Conservation (phyloP, 2,888 invertebrate species). For the Chrysina gloriosa region DNA sequence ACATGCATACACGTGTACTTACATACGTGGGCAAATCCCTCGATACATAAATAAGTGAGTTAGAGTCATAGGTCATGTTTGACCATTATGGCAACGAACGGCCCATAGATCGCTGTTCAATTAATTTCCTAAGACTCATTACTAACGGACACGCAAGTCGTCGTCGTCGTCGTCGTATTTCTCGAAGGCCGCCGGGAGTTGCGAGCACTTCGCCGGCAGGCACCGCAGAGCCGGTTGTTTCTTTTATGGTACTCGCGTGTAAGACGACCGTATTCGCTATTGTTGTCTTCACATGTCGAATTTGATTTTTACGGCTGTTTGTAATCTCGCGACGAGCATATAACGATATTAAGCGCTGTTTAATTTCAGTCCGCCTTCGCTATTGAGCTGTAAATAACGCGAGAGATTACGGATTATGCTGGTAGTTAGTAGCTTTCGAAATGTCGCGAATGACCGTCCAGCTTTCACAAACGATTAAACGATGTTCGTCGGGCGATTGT, state of each 20-base stretch:
- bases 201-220: not conserved
- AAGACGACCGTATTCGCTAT: too few relatives aligned
- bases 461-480: slow-evolving; percentile 2
- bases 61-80: too few relatives aligned
- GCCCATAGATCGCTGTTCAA: slow-evolving; percentile 9
- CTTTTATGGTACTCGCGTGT: too few relatives aligned
- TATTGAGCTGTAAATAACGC: not conserved
- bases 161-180: not conserved
- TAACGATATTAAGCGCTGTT: not conserved
- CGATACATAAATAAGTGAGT: too few relatives aligned
- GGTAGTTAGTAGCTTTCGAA: not conserved
- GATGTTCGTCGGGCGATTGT: too few relatives aligned
- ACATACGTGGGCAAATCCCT: too few relatives aligned
- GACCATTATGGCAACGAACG: not conserved
- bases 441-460: not conserved
- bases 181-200: not conserved
- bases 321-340: not conserved
- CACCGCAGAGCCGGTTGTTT: not conserved
- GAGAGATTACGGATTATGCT: not conserved
- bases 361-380: not conserved
- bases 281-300: too few relatives aligned
- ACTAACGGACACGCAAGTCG: slow-evolving; percentile 2
- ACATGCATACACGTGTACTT: too few relatives aligned
- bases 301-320: not conserved
- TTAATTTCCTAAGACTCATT: slow-evolving; percentile 27